phyloP scores from a whole-genome alignment of 1,140 invertebrate species.

The Ceratina japonica region DNA sequence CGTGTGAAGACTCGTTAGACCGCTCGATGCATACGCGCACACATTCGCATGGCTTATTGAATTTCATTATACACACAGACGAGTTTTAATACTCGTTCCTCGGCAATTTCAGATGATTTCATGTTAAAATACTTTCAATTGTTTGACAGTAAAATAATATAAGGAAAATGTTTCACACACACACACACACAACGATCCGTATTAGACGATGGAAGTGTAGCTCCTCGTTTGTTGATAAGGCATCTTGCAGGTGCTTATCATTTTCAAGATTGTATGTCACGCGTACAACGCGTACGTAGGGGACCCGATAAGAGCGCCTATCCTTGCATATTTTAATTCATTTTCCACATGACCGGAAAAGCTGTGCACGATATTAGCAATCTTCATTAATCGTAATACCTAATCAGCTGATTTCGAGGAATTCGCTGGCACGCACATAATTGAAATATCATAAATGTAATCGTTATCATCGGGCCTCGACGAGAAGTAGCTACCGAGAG shows the following conservation, averaged over 20 bases:
- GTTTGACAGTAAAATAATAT: neutral
- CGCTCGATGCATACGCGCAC: too few relatives aligned
- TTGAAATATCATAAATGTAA: neutral
- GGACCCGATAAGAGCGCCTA: neutral
- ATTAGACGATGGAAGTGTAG: neutral
- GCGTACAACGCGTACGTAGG: too few relatives aligned
- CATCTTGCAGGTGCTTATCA: neutral
- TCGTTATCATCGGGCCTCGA: neutral
- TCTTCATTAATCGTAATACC: neutral
- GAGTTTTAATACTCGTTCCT: too few relatives aligned
- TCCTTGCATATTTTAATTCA: neutral
- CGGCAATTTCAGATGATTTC: too few relatives aligned
- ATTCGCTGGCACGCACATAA: neutral
- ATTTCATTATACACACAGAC: too few relatives aligned
- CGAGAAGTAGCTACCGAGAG: neutral
- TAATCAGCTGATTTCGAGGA: neutral
- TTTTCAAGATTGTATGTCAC: neutral
- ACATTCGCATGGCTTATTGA: too few relatives aligned
- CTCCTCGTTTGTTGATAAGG: slow-evolving; percentile 6
- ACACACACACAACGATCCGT: neutral
- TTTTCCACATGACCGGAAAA: neutral
- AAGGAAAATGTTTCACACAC: neutral
- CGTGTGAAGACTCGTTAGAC: too few relatives aligned
- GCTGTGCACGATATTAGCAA: neutral
- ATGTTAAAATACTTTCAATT: too few relatives aligned